A percentile compares a stretch with the other conserved stretches of the same genome.
These are phyloP conservation scores for Coluber constrictor DNA, from an alignment of 2,797 vertebrate species.

Conservation along the genomic window DNA sequence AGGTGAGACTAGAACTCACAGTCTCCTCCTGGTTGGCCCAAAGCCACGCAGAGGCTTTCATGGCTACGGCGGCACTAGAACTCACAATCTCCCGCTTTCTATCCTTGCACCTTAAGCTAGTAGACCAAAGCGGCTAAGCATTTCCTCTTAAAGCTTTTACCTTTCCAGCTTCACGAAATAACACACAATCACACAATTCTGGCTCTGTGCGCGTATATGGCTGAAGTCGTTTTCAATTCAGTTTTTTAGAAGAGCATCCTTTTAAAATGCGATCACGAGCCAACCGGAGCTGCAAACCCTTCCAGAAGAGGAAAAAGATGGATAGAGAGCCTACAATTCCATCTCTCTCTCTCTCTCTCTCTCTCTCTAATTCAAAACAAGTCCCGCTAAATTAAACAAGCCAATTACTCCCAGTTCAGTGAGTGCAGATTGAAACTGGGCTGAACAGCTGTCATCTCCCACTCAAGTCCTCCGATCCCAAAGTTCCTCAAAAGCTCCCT, in stretches of 20 bases:
- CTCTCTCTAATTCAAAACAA: no score
- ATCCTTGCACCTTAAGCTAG: neutral
- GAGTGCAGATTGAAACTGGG: neutral
- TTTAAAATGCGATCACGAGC: neutral
- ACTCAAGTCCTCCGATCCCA: neutral
- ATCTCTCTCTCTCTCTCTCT: no score
- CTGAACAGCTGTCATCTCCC: neutral
- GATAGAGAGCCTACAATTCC: neutral
- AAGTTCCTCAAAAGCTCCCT: neutral
- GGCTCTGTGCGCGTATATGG: rapidly evolving
- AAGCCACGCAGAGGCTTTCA: no score
- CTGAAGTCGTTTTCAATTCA: neutral
- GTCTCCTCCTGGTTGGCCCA: no score
- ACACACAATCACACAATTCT: neutral
- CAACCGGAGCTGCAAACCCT: neutral
- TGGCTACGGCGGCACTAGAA: no score
- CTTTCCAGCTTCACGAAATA: neutral
- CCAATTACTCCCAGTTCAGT: neutral
- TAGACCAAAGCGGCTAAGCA: neutral
- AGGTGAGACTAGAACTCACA: no score
- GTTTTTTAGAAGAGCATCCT: neutral
- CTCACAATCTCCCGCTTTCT: neutral
- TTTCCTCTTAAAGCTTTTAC: neutral
- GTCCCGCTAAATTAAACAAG: neutral
- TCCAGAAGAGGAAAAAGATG: neutral